Conservation (phyloP, 2,113 vertebrate genomes). For the Cyprinodon variegatus region DNA sequence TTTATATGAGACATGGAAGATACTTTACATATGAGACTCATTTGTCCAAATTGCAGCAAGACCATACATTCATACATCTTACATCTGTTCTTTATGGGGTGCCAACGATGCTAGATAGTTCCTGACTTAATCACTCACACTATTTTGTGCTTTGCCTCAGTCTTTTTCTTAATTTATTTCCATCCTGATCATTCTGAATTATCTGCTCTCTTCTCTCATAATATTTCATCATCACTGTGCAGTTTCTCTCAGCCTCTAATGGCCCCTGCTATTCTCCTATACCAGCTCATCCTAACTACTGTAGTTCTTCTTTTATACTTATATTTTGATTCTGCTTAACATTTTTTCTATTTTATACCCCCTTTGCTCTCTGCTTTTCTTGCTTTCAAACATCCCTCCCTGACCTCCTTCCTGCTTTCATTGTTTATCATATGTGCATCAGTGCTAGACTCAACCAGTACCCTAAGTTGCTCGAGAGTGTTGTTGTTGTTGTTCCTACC, state of each 20-base stretch:
- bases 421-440: slow-evolving; percentile 39
- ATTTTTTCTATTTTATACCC: slow-evolving; percentile 34
- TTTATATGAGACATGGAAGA: background rate
- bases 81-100: background rate
- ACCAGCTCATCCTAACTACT: slow-evolving; percentile 8
- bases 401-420: background rate
- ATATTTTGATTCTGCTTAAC: slow-evolving; percentile 35
- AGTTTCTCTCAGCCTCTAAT: background rate
- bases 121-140: background rate
- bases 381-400: slow-evolving; percentile 55
- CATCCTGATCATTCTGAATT: slow-evolving; percentile 32
- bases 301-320: background rate
- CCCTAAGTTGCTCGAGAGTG: slow-evolving; percentile 35
- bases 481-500: slow-evolving; percentile 1
- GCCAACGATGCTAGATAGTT: too few species aligned
- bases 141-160: background rate
- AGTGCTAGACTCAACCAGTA: slow-evolving; percentile 61
- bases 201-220: background rate
- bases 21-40: background rate
- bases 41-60: background rate
- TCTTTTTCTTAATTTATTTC: background rate
- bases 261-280: slow-evolving; percentile 1
- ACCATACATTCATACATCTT: background rate
- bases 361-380: slow-evolving; percentile 37
- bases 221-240: background rate